These are phyloP conservation scores for Thaleichthys pacificus DNA, from an alignment of 2,797 vertebrate genomes.

Conservation along the genomic window DNA sequence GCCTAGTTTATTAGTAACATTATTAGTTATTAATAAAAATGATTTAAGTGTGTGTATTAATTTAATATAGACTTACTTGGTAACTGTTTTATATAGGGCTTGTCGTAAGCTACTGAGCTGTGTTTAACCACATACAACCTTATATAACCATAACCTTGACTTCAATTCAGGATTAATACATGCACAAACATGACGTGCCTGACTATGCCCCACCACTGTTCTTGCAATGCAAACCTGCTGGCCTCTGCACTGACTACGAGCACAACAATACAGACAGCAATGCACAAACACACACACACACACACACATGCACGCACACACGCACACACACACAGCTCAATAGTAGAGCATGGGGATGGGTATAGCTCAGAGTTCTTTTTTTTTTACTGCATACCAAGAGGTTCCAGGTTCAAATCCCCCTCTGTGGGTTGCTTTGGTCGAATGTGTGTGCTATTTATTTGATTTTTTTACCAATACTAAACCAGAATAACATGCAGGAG, in stretches of 20 bases:
- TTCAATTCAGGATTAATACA: constrained; percentile 8
- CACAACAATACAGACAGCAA: constrained; percentile 5
- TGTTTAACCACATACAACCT: constrained; percentile 13
- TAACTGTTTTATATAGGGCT: too few species aligned
- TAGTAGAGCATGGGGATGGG: too few species aligned
- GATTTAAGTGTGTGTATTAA: too few species aligned
- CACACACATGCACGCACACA: too few species aligned
- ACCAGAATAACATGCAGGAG: constrained; percentile 1
- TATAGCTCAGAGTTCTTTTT: neutral
- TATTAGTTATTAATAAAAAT: too few species aligned
- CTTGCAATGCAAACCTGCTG: neutral
- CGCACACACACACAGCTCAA: too few species aligned
- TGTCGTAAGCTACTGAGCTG: neutral
- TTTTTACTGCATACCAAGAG: neutral
- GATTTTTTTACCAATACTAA: neutral
- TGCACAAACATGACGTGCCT: constrained; percentile 5
- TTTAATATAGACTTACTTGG: too few species aligned
- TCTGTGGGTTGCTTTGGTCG: too few species aligned
- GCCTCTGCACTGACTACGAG: neutral
- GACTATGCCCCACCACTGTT: constrained; percentile 12
- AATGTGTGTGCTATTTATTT: constrained; percentile 24
- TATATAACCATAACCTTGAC: too few species aligned
- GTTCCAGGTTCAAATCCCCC: neutral
- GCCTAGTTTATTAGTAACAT: too few species aligned
- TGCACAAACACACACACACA: neutral